Evolutionary conservation across 2,888 invertebrate species (phyloP).

Genomic region (Junonia oenone): DNA sequence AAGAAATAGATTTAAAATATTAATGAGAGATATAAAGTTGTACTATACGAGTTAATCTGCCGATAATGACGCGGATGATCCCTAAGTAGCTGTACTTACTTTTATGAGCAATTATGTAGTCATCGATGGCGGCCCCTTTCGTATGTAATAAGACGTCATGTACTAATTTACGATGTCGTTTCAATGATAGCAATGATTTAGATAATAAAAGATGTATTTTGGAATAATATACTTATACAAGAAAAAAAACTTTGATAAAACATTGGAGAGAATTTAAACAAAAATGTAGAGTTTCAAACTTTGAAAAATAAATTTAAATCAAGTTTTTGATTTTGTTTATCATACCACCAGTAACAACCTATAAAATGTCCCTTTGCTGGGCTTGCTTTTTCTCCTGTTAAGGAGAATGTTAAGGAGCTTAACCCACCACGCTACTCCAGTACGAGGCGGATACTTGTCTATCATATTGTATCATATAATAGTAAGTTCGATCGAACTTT

Average conservation of each 20-base stretch:
- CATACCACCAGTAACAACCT: too few species aligned
- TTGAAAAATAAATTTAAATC: too few species aligned
- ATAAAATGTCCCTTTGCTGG: too few species aligned
- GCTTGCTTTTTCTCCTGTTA: too few species aligned
- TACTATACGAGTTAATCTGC: conserved; percentile 1
- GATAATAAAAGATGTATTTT: neutral
- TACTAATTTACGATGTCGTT: neutral
- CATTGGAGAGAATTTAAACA: neutral
- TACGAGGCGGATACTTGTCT: too few species aligned
- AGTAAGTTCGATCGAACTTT: too few species aligned
- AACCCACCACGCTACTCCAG: too few species aligned
- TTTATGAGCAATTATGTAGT: conserved; percentile 11
- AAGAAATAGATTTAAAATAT: neutral
- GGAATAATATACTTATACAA: neutral
- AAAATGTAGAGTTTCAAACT: too few species aligned
- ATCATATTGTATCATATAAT: too few species aligned
- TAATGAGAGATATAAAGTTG: neutral
- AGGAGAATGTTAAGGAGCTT: too few species aligned
- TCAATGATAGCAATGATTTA: neutral
- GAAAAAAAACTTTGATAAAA: neutral
- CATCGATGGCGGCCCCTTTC: conserved; percentile 16
- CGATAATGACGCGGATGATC: neutral
- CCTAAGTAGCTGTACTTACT: conserved; percentile 9
- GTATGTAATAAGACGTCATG: neutral
- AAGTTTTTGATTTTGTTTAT: too few species aligned